phyloP scores from a whole-genome alignment of 2,113 vertebrate species.

The Carassius auratus region DNA sequence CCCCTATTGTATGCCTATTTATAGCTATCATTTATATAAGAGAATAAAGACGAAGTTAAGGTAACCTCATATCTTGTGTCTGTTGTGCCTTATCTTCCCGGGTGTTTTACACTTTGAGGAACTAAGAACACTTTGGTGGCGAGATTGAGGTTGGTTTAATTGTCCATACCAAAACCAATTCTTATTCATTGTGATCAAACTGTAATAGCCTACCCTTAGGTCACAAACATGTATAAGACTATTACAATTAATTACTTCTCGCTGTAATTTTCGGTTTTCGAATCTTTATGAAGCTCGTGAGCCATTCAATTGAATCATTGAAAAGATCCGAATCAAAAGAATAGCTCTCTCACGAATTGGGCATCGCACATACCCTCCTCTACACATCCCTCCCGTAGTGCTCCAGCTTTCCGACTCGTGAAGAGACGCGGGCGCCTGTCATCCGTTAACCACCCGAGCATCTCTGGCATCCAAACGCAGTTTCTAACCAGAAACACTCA shows the following conservation, averaged over 20 bases:
- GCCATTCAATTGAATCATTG: not conserved
- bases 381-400: not conserved
- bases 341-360: conserved; percentile 3
- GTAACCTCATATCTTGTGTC: too few relatives aligned
- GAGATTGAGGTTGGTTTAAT: too few relatives aligned
- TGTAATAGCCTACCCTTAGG: too few relatives aligned
- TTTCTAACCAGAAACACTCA: conserved; percentile 10
- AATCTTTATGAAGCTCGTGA: too few relatives aligned
- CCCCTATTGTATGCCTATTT: too few relatives aligned
- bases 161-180: not conserved
- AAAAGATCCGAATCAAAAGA: not conserved
- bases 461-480: conserved; percentile 13
- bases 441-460: not conserved
- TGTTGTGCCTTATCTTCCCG: too few relatives aligned
- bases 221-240: not conserved
- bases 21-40: too few relatives aligned
- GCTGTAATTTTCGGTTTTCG: too few relatives aligned
- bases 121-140: too few relatives aligned
- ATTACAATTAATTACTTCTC: not conserved
- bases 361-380: conserved; percentile 1
- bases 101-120: too few relatives aligned
- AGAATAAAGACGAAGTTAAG: too few relatives aligned
- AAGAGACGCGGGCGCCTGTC: conserved; percentile 8
- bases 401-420: conserved; percentile 22
- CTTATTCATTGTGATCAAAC: too few relatives aligned